These are phyloP conservation scores for Temnothorax curvispinosus DNA, from an alignment of 1,140 invertebrate species.

Conservation along the genomic window DNA sequence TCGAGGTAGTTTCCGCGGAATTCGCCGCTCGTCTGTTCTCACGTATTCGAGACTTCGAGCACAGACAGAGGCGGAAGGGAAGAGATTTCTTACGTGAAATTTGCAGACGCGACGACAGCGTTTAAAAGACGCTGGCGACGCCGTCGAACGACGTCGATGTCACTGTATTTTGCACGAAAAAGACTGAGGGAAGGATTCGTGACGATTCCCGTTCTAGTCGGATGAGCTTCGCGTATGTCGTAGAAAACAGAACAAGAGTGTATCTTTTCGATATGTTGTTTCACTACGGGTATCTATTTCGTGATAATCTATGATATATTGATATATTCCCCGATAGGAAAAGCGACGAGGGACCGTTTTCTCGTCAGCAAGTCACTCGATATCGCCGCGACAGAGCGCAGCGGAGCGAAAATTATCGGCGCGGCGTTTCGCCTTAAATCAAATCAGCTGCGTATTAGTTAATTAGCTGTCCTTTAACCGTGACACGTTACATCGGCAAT, in stretches of 20 bases:
- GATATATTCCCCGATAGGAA: neutral
- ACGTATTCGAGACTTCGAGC: neutral
- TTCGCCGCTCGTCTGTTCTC: neutral
- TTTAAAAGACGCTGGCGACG: neutral
- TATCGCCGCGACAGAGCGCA: slow-evolving; percentile 7
- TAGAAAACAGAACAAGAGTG: neutral
- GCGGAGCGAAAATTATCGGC: slow-evolving; percentile 40
- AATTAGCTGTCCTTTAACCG: slow-evolving; percentile 43
- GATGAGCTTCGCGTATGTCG: neutral
- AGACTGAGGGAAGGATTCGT: neutral
- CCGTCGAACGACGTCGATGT: neutral
- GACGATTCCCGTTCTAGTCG: neutral
- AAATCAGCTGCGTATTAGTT: slow-evolving; percentile 39
- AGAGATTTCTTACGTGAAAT: slow-evolving; percentile 28
- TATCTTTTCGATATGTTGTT: neutral
- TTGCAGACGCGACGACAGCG: neutral
- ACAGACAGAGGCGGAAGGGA: no score
- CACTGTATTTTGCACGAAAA: neutral
- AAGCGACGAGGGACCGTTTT: neutral
- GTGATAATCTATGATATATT: neutral
- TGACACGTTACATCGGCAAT: slow-evolving; percentile 45
- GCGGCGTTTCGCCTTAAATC: slow-evolving; percentile 35
- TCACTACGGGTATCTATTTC: neutral
- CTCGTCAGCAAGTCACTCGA: neutral
- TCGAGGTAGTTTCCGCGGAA: slow-evolving; percentile 49